These are phyloP conservation scores for Gobio gobio DNA, from an alignment of 2,113 vertebrate genomes.

Conservation along the genomic window DNA sequence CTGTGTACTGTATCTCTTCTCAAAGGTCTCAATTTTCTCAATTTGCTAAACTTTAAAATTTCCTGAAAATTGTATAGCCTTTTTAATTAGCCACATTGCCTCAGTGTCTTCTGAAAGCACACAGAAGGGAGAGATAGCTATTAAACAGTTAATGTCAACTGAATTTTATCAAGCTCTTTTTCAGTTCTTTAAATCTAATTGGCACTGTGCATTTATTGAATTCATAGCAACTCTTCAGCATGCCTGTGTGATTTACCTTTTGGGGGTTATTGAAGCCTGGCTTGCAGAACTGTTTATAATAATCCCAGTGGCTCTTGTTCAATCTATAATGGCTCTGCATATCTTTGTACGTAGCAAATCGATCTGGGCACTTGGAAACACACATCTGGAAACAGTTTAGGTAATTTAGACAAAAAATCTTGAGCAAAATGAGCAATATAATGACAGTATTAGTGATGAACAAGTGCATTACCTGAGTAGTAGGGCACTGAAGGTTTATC, in stretches of 20 bases:
- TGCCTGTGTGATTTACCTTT: conserved; percentile 74
- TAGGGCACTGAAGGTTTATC: conserved; percentile 90
- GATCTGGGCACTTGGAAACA: conserved; percentile 88
- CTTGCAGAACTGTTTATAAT: conserved; percentile 90
- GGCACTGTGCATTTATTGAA: not conserved
- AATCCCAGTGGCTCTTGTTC: conserved; percentile 79
- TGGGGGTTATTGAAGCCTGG: conserved; percentile 78
- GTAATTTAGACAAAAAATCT: not conserved
- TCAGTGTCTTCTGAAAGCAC: too few relatives aligned
- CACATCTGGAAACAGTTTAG: conserved; percentile 79
- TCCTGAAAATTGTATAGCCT: too few relatives aligned
- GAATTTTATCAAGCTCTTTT: too few relatives aligned
- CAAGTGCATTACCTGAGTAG: conserved; percentile 83
- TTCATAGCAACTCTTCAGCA: not conserved
- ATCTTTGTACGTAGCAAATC: conserved; percentile 86
- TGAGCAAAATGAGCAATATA: not conserved
- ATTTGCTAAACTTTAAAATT: too few relatives aligned
- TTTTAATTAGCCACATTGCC: too few relatives aligned
- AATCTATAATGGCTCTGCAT: conserved; percentile 78
- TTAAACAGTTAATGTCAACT: too few relatives aligned
- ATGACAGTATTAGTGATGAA: not conserved
- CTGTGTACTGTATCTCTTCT: too few relatives aligned
- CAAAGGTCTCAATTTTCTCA: too few relatives aligned
- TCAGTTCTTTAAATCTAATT: too few relatives aligned
- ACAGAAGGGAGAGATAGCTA: too few relatives aligned